Conservation (phyloP, 2,888 invertebrate species). For the Diogma glabrata region DNA sequence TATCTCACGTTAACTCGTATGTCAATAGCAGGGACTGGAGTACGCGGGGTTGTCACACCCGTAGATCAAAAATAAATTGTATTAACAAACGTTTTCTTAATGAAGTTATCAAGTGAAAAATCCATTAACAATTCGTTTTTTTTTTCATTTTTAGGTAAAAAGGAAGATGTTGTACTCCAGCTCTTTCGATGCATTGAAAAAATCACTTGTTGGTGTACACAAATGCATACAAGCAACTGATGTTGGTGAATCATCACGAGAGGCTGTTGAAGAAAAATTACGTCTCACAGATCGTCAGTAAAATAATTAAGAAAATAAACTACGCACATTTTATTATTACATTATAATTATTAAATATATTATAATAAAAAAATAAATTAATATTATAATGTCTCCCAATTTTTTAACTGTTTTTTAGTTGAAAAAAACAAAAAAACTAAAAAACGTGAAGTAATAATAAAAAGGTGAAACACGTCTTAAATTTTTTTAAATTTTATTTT, state of each 20-base stretch:
- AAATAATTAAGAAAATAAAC: conserved; percentile 21
- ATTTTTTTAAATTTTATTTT: conserved; percentile 2
- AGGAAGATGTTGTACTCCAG: conserved; percentile 84
- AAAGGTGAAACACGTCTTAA: conserved; percentile 1
- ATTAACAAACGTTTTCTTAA: background rate
- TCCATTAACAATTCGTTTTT: conserved; percentile 5
- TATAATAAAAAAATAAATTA: conserved; percentile 6
- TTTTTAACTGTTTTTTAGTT: too few relatives aligned
- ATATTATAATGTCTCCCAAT: conserved; percentile 7
- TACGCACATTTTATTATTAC: conserved; percentile 9
- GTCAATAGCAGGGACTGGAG: too few relatives aligned
- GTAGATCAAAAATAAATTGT: background rate
- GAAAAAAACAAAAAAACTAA: conserved; percentile 1
- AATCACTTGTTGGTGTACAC: conserved; percentile 91
- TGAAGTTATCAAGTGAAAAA: background rate
- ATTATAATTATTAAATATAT: conserved; percentile 5
- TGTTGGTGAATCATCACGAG: conserved; percentile 84
- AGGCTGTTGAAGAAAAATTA: conserved; percentile 87
- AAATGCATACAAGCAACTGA: conserved; percentile 97
- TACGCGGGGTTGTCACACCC: too few relatives aligned
- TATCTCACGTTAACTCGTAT: too few relatives aligned
- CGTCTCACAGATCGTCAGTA: conserved; percentile 91
- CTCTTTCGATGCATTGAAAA: conserved; percentile 96
- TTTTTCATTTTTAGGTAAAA: conserved; percentile 42
- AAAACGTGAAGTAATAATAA: background rate